A percentile compares a stretch with the other conserved stretches of the same genome.
Evolutionary conservation across 2,888 invertebrate species (phyloP).

Genomic region (Cotesia congregata): DNA sequence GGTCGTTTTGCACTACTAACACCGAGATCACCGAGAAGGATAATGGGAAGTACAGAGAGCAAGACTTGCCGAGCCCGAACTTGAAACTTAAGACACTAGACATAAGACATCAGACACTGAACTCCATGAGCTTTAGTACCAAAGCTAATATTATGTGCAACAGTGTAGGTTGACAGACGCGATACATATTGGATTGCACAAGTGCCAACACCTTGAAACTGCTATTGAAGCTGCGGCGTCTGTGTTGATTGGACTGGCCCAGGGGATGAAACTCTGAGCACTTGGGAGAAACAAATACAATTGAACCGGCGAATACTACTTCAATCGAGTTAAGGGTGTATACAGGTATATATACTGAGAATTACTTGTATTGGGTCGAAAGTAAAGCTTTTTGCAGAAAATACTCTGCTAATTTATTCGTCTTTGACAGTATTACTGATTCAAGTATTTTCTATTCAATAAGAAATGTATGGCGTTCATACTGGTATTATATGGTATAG

Average conservation of each 20-base stretch:
- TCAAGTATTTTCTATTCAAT: no score
- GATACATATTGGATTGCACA: constrained; percentile 31
- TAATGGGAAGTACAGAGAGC: not conserved
- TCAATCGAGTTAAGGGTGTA: not conserved
- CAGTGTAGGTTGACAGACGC: constrained; percentile 22
- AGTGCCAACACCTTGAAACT: constrained; percentile 30
- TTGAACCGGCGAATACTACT: not conserved
- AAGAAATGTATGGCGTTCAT: no score
- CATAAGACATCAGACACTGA: not conserved
- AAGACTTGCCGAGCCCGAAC: not conserved
- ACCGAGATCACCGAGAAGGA: not conserved
- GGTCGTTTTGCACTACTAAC: not conserved
- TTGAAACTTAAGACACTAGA: not conserved
- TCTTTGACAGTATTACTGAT: no score
- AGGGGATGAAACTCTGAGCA: constrained; percentile 12
- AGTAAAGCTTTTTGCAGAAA: no score
- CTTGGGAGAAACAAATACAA: not conserved
- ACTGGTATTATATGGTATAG: no score
- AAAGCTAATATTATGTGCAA: not conserved
- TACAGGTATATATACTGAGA: not conserved
- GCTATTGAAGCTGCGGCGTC: constrained; percentile 11
- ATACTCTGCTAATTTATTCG: no score
- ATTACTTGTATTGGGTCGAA: not conserved
- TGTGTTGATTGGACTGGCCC: constrained; percentile 30
- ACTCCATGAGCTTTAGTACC: not conserved